Conservation (phyloP, 2,888 invertebrate species). For the Agonopterix arenella region DNA sequence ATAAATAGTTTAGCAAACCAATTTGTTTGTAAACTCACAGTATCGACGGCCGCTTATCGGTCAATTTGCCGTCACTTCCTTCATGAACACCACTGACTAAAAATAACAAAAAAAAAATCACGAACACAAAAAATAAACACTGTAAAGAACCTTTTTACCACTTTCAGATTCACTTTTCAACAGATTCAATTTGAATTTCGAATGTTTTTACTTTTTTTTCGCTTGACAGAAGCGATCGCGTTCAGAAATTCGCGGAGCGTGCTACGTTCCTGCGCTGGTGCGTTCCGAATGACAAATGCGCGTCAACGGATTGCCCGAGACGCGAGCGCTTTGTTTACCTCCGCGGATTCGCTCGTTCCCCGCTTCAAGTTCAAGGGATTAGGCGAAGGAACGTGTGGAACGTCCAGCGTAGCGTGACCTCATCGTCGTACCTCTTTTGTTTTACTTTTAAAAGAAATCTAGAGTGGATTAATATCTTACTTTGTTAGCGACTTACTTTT, state of each 20-base stretch:
- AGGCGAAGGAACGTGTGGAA: slow-evolving; percentile 22
- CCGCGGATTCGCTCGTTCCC: slow-evolving; percentile 40
- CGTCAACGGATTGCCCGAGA: slow-evolving; percentile 30
- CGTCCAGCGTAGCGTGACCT: slow-evolving; percentile 25
- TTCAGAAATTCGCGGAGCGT: slow-evolving; percentile 45
- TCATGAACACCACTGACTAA: slow-evolving; percentile 40
- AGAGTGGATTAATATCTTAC: slow-evolving; percentile 13
- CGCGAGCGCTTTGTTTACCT: slow-evolving; percentile 54
- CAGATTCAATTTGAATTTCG: slow-evolving; percentile 11
- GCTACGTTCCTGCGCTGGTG: slow-evolving; percentile 39
- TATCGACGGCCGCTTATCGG: slow-evolving; percentile 43
- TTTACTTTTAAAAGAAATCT: background rate
- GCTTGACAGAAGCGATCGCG: slow-evolving; percentile 31
- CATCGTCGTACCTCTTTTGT: slow-evolving; percentile 6
- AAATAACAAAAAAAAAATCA: slow-evolving; percentile 20
- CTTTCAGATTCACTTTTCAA: slow-evolving; percentile 21
- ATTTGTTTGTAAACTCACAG: slow-evolving; percentile 22
- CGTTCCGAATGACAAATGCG: slow-evolving; percentile 71
- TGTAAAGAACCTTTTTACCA: slow-evolving; percentile 20
- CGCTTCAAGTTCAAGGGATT: slow-evolving; percentile 54
- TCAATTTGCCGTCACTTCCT: slow-evolving; percentile 49
- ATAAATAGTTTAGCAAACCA: background rate
- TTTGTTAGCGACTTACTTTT: slow-evolving; percentile 17
- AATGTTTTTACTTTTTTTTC: slow-evolving; percentile 20
- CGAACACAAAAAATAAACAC: slow-evolving; percentile 23